These are phyloP conservation scores for Chrysomallon squamiferum DNA, from an alignment of 1,140 invertebrate species.

Conservation along the genomic window DNA sequence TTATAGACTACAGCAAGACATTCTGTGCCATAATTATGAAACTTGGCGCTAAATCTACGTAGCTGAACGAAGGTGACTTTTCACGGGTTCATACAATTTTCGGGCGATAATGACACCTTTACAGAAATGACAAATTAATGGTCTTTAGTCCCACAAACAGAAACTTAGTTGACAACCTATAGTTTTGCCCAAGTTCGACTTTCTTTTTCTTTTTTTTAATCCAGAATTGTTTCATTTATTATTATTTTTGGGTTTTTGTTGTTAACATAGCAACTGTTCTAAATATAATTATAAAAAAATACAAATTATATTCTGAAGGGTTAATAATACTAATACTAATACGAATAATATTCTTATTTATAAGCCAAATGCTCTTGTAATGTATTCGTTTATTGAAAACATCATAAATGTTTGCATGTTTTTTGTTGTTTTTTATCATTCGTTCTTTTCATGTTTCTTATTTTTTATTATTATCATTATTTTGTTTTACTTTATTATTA, in stretches of 20 bases:
- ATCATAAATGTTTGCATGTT: too few relatives aligned
- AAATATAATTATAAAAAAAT: too few relatives aligned
- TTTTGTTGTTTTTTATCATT: too few relatives aligned
- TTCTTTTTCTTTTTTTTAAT: not conserved
- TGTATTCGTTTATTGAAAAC: too few relatives aligned
- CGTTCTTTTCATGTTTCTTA: too few relatives aligned
- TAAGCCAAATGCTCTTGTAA: too few relatives aligned
- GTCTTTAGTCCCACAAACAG: not conserved
- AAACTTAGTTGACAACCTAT: not conserved
- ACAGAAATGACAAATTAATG: not conserved
- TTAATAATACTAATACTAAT: too few relatives aligned
- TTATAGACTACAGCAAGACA: not conserved
- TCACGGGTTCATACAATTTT: not conserved
- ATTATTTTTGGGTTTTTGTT: not conserved
- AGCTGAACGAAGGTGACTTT: not conserved
- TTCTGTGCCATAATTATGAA: constrained; percentile 2
- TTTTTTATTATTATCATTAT: too few relatives aligned
- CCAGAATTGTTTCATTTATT: not conserved
- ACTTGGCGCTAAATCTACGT: not conserved
- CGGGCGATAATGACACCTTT: constrained; percentile 4
- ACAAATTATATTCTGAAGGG: too few relatives aligned
- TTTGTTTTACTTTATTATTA: too few relatives aligned
- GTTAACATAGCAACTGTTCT: too few relatives aligned
- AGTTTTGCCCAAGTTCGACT: not conserved
- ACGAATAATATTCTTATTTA: too few relatives aligned